Percentiles rank a stretch among this genome's conserved stretches.
These are phyloP conservation scores for Liposcelis brunnea DNA, from an alignment of 2,888 invertebrate genomes.

Conservation along the genomic window DNA sequence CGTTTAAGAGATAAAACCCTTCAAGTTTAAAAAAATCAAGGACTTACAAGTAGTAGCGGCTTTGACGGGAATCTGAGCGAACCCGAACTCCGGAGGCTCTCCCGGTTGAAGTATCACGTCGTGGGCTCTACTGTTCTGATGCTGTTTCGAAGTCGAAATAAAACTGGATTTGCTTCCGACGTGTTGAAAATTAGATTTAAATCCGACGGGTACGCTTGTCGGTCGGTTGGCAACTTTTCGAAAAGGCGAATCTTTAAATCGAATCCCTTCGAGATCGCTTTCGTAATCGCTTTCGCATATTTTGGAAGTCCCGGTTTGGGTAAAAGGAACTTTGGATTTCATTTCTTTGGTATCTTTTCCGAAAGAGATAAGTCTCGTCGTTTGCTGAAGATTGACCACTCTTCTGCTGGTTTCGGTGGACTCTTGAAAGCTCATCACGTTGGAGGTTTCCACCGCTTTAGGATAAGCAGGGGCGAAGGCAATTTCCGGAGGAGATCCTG, in stretches of 20 bases:
- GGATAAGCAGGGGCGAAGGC: constrained; percentile 37
- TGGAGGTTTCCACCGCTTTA: constrained; percentile 45
- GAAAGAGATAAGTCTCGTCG: constrained; percentile 48
- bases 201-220: constrained; percentile 1
- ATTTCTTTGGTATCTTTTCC: constrained; percentile 29
- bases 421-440: constrained; percentile 52
- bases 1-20: neutral
- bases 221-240: neutral
- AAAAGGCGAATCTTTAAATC: constrained; percentile 28
- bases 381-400: constrained; percentile 49
- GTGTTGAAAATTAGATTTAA: no score
- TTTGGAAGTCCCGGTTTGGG: constrained; percentile 16
- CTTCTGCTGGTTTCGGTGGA: constrained; percentile 45
- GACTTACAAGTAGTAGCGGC: constrained; percentile 16
- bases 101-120: constrained; percentile 33
- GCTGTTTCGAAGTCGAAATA: neutral
- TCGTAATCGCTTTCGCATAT: constrained; percentile 48
- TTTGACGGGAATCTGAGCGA: constrained; percentile 27
- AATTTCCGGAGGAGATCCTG: constrained; percentile 39
- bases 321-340: constrained; percentile 23
- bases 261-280: constrained; percentile 42
- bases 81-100: constrained; percentile 41
- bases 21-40: neutral
- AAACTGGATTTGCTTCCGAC: no score
- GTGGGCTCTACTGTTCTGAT: constrained; percentile 20